These are phyloP conservation scores for Phortica variegata DNA, from an alignment of 1,140 invertebrate genomes.

Conservation along the genomic window DNA sequence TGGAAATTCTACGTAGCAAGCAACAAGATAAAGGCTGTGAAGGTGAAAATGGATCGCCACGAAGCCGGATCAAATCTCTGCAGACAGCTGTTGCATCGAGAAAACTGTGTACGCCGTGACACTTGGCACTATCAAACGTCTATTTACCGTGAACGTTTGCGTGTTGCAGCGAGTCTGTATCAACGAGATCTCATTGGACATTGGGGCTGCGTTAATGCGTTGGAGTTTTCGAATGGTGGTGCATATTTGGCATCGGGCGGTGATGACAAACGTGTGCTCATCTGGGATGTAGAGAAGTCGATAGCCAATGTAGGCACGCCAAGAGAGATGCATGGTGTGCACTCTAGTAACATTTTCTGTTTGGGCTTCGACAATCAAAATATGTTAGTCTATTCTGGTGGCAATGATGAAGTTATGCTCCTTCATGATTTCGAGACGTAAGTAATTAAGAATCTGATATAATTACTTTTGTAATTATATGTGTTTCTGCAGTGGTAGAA, in stretches of 20 bases:
- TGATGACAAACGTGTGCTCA: conserved; percentile 84
- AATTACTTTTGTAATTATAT: background rate
- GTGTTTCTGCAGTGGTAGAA: conserved; percentile 65
- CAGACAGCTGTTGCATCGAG: conserved; percentile 27
- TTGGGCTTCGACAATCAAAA: conserved; percentile 80
- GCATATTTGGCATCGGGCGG: conserved; percentile 86
- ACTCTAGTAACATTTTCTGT: conserved; percentile 92
- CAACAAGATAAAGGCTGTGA: conserved; percentile 2
- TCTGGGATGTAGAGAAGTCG: conserved; percentile 84
- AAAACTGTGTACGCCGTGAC: conserved; percentile 4
- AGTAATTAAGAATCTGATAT: no score
- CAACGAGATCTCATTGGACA: conserved; percentile 84
- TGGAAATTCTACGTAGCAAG: no score
- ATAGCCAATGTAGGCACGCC: conserved; percentile 67
- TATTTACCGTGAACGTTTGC: conserved; percentile 66
- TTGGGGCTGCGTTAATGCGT: conserved; percentile 95
- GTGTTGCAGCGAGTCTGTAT: conserved; percentile 72
- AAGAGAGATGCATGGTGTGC: conserved; percentile 74
- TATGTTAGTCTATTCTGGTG: conserved; percentile 84
- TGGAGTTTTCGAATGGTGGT: conserved; percentile 89
- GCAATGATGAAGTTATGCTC: conserved; percentile 91
- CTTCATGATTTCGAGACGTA: conserved; percentile 82
- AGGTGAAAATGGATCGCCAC: conserved; percentile 16
- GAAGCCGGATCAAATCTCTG: conserved; percentile 33
- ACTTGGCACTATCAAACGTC: conserved; percentile 16